Base-by-base conservation (phyloP, 1,140 invertebrate genomes). In the Planococcus citri region DNA sequence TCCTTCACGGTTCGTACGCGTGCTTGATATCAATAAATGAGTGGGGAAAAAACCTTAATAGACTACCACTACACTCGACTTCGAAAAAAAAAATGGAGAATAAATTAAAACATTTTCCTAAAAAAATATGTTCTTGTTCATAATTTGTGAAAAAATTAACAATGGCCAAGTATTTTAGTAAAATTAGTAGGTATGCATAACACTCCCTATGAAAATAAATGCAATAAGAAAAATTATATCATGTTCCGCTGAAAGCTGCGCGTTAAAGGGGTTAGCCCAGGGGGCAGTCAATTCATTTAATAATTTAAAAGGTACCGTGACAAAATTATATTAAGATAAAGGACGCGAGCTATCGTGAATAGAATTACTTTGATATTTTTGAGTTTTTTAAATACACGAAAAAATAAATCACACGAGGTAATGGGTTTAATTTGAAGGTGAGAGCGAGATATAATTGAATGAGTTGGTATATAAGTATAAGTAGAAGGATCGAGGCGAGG, bases 291-390 rank as follows among this genome's bases (percentile, higher is more conserved):
- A 51, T 51, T 17, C 41, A 51, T 51, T 51, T 51, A 51, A 17
- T 51, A 51, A 51, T 51, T 51, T n/a, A 51, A 51, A 51, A n/a
- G n/a, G 6, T 51, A 51, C 41, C 41, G 41, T 51, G 41, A 51
- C 41, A 20, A 51, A 51, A 51, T 51, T 51, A 51, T 9, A 51
- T 51, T 51, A 51, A 51, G 41, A 51, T 51, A 51, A 20, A 51
- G 41, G 41, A 20, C 41, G 6, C 33, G 17, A 51, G 41, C 41
- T 51, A 6, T 51, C 41, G 41, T 51, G 41, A 51, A 51, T 51
- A 20, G 17, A 51, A 51, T 51, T 51, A 51, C 10, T 51, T 51
- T 20, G 10, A n/a, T 51, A 51, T 51, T 51, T n/a, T 51, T 51
- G 17, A 33, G 12, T 33, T 33, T 33, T 33, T 33, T 33, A 33